Evolutionary conservation across 2,113 vertebrate genomes (phyloP).

Genomic region (Brachyhypopomus occidentalis): DNA sequence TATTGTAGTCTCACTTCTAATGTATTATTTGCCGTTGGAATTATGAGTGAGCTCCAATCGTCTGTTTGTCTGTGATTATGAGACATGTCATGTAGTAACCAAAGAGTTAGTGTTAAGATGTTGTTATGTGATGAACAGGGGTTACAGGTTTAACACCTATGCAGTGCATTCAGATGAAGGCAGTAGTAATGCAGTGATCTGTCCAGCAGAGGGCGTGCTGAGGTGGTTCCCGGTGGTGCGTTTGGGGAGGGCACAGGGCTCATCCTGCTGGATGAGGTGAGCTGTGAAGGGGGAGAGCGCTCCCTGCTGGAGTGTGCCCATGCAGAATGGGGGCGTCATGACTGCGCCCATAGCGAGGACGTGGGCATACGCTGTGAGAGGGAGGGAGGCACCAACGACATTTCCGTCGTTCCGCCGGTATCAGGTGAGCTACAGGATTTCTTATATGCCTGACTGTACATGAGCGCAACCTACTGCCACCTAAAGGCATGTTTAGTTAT

Average conservation of each 20-base stretch:
- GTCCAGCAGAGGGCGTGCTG: constrained; percentile 62
- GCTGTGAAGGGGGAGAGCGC: constrained; percentile 76
- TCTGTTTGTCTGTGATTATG: too few relatives aligned
- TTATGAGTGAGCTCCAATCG: too few relatives aligned
- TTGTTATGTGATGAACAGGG: too few relatives aligned
- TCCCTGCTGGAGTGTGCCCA: constrained; percentile 78
- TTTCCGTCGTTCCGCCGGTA: constrained; percentile 26
- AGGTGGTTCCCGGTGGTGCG: constrained; percentile 54
- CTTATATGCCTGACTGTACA: neutral
- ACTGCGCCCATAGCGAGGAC: constrained; percentile 86
- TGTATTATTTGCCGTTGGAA: too few relatives aligned
- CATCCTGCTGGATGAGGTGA: constrained; percentile 85
- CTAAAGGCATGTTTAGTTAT: too few relatives aligned
- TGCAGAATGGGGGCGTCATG: constrained; percentile 81
- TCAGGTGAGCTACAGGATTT: constrained; percentile 51
- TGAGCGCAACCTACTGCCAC: neutral
- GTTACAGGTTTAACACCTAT: neutral
- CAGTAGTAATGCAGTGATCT: neutral
- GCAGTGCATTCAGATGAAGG: neutral
- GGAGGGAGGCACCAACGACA: constrained; percentile 42
- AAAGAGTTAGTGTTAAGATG: too few relatives aligned
- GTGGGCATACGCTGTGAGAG: constrained; percentile 75
- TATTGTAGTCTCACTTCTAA: too few relatives aligned
- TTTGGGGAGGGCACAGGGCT: constrained; percentile 76
- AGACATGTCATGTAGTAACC: too few relatives aligned